These are phyloP conservation scores for Pogonus chalceus DNA, from an alignment of 1,140 invertebrate species.

Conservation along the genomic window DNA sequence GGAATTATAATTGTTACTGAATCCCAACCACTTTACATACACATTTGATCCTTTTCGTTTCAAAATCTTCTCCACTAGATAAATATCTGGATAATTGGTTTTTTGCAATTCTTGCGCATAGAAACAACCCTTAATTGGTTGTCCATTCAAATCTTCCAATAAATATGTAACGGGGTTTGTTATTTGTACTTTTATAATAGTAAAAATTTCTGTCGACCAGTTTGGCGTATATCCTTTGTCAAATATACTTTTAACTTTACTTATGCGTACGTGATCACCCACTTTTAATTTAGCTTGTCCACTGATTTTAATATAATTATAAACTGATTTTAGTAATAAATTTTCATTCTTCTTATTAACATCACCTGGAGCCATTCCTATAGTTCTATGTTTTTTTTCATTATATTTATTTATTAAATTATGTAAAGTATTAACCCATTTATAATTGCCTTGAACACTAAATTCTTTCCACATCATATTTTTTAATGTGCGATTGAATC, in stretches of 20 bases:
- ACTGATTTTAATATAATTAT: conserved; percentile 17
- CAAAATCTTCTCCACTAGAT: conserved; percentile 25
- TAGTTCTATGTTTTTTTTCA: conserved; percentile 26
- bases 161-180: conserved; percentile 15
- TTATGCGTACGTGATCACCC: conserved; percentile 26
- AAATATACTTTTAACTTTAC: conserved; percentile 23
- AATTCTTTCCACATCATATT: conserved; percentile 30
- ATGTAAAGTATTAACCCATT: conserved; percentile 27
- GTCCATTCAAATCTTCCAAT: conserved; percentile 10
- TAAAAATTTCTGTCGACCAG: conserved; percentile 27
- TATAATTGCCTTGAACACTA: conserved; percentile 25
- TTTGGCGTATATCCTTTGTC: conserved; percentile 26
- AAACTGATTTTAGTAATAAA: conserved; percentile 17
- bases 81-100: conserved; percentile 20
- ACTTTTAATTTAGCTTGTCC: conserved; percentile 24
- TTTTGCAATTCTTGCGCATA: conserved; percentile 22
- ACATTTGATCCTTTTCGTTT: conserved; percentile 21
- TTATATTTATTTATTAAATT: conserved; percentile 33
- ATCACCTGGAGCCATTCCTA: conserved; percentile 8
- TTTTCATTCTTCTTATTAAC: conserved; percentile 18
- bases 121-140: conserved; percentile 20
- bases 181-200: conserved; percentile 18
- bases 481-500: conserved; percentile 35
- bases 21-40: conserved; percentile 26
- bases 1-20: conserved; percentile 15